phyloP scores from a whole-genome alignment of 2,888 invertebrate genomes.

The Agrochola macilenta region DNA sequence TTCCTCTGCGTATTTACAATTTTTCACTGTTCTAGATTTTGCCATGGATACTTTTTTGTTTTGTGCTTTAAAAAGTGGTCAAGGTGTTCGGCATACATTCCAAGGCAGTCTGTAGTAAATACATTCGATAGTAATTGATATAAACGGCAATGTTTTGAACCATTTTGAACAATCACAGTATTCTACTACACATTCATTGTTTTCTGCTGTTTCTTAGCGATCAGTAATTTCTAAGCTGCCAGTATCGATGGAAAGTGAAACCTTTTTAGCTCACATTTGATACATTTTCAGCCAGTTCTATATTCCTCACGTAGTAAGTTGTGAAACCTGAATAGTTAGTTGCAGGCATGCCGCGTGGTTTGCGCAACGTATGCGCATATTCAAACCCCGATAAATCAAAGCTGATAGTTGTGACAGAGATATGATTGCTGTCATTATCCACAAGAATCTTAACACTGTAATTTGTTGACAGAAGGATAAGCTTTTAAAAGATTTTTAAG shows the following conservation, averaged over 20 bases:
- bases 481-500: slow-evolving; percentile 17
- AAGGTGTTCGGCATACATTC: slow-evolving; percentile 53
- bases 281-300: slow-evolving; percentile 38
- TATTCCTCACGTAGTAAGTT: slow-evolving; percentile 28
- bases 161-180: slow-evolving; percentile 18
- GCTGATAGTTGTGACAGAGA: slow-evolving; percentile 48
- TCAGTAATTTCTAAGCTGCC: slow-evolving; percentile 12
- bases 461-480: slow-evolving; percentile 41
- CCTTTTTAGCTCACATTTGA: slow-evolving; percentile 8
- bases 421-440: slow-evolving; percentile 58
- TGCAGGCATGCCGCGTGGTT: slow-evolving; percentile 28
- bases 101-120: slow-evolving; percentile 41
- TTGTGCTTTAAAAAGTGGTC: slow-evolving; percentile 59
- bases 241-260: neutral
- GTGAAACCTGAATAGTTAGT: slow-evolving; percentile 48
- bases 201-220: neutral
- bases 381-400: slow-evolving; percentile 55
- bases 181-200: neutral
- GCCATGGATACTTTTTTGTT: slow-evolving; percentile 37
- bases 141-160: slow-evolving; percentile 3
- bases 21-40: slow-evolving; percentile 70
- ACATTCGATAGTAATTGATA: slow-evolving; percentile 7
- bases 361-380: slow-evolving; percentile 56
- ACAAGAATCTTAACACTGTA: slow-evolving; percentile 23
- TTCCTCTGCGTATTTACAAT: slow-evolving; percentile 54